Conservation (phyloP, 2,113 vertebrate genomes). For the Hypocryptadius cinnamomeus region DNA sequence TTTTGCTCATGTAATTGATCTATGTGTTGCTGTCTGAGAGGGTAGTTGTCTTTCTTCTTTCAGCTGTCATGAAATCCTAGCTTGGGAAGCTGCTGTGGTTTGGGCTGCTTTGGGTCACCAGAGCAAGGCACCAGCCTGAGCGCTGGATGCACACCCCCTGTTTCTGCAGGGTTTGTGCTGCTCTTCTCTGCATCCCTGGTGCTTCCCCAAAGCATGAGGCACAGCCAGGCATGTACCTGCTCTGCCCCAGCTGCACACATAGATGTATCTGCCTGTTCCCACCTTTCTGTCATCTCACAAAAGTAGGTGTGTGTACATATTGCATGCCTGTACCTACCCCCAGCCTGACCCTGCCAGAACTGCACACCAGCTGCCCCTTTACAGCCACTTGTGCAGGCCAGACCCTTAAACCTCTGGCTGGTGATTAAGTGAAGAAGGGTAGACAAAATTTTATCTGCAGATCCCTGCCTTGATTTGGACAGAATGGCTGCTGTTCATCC, state of each 20-base stretch:
- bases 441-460: neutral
- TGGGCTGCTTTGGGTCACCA: neutral
- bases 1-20: neutral
- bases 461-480: neutral
- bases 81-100: neutral
- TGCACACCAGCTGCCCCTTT: neutral
- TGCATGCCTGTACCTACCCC: neutral
- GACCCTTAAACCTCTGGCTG: neutral
- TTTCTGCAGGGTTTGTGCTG: neutral
- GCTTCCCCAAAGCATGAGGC: neutral
- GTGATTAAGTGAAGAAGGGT: neutral
- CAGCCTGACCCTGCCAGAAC: neutral
- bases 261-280: neutral
- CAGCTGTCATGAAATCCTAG: neutral
- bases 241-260: neutral
- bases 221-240: rapidly evolving
- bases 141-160: rapidly evolving
- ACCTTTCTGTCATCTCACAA: neutral
- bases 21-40: rapidly evolving
- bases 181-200: neutral
- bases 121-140: neutral
- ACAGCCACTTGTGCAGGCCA: neutral
- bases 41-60: neutral
- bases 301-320: rapidly evolving
- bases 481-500: neutral